Conservation (phyloP, 2,797 vertebrate genomes). For the Enteromius radiatus region DNA sequence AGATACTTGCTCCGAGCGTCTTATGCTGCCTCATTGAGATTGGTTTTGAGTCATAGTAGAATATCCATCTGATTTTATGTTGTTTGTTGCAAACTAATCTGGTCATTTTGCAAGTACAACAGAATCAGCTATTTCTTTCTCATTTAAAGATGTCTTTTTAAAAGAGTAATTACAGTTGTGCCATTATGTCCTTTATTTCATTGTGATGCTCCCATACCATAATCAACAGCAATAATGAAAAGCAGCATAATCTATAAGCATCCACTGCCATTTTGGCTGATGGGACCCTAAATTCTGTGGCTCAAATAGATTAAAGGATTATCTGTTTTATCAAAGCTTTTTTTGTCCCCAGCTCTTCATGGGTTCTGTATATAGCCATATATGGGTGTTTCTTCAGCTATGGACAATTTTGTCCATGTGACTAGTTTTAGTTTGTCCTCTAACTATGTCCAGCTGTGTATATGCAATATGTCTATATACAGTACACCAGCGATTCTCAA, state of each 20-base stretch:
- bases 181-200: neutral
- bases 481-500: neutral
- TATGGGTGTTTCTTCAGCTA: slow-evolving; percentile 17
- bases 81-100: neutral
- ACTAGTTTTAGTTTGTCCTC: neutral
- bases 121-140: neutral
- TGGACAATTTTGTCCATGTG: neutral
- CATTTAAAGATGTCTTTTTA: neutral
- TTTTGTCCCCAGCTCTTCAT: slow-evolving; percentile 1
- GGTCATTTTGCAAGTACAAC: neutral
- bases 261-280: slow-evolving; percentile 3
- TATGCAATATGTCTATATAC: neutral
- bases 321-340: slow-evolving; percentile 20
- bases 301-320: slow-evolving; percentile 40
- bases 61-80: neutral
- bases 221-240: slow-evolving; percentile 11
- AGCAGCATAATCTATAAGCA: slow-evolving; percentile 30
- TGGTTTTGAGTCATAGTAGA: slow-evolving; percentile 13
- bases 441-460: neutral
- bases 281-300: slow-evolving; percentile 26
- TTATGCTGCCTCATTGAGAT: neutral
- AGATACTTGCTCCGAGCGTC: slow-evolving; percentile 11
- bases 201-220: neutral
- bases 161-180: neutral
- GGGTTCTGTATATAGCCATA: slow-evolving; percentile 1